Evolutionary conservation across 2,113 vertebrate genomes (phyloP), one percentile per base, ranked within the genome.

Genomic region (Poeciliopsis turrubarensis): DNA sequence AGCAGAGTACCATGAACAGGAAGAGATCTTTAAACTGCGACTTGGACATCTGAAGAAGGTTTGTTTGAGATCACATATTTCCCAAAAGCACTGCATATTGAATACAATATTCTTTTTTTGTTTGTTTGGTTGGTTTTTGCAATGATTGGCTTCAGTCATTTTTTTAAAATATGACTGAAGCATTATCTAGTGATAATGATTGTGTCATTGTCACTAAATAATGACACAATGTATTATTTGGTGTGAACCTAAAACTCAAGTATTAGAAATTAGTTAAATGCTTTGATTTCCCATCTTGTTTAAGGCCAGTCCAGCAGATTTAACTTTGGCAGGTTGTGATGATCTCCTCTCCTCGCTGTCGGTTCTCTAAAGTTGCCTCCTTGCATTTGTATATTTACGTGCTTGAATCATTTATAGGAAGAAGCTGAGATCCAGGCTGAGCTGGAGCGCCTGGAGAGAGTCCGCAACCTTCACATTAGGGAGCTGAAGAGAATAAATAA

Each of bases 401-500:
- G 30, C 32, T 61, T 90, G 75, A 92, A 90, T 91, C 91, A 93
- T 95, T 95, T 95, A 90, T 94, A 99, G 98, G 98, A 99, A 92
- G 98, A 99, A 93, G 98, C 98, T 88, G 98, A 99, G 95, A 99
- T 99, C 93, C 98, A 99, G 95, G 97, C 97, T 70, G 98, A 99
- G 95, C 94, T 99, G 90, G 98, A 99, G 92, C 96, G 97, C 89
- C 95, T 99, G 91, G 98, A 99, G 95, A 96, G 98, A 91, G 98
- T 99, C 85, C 95, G 98, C 91, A 99, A 99, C 95, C 97, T 99
- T 95, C 98, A 99, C 92, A 99, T 99, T 94, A 96, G 98, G 91
- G 98, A 99, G 86, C 95, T 99, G 91, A 99, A 99, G 95, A 96
- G 98, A 95, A 99, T 99, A 96, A 99, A 98, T 93, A 99, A 99